Conservation (phyloP, 2,113 vertebrate genomes). For the Gambusia affinis region DNA sequence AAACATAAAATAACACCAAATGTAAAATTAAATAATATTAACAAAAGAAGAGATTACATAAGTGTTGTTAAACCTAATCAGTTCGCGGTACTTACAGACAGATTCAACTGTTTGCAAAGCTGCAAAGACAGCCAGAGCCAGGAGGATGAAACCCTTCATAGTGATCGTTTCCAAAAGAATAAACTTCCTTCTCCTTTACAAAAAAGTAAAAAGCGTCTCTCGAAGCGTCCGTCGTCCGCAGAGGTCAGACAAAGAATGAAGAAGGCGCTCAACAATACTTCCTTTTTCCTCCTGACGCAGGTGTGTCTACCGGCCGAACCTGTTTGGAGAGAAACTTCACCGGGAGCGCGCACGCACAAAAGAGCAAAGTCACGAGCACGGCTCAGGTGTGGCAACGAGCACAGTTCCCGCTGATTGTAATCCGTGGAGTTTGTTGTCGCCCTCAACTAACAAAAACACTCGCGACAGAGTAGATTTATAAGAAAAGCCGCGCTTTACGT, state of each 20-base stretch:
- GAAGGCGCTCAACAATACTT: background rate
- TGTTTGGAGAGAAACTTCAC: slow-evolving; percentile 52
- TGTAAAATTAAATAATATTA: background rate
- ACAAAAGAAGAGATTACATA: background rate
- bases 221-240: slow-evolving; percentile 14
- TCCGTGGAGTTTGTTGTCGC: background rate
- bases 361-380: slow-evolving; percentile 8
- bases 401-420: no score
- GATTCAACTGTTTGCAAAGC: background rate
- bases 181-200: no score
- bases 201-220: no score
- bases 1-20: background rate
- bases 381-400: background rate
- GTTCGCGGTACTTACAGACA: background rate
- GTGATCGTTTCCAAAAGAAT: background rate
- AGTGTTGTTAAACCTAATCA: background rate
- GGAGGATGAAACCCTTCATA: slow-evolving; percentile 56
- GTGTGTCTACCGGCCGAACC: slow-evolving; percentile 73
- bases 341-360: slow-evolving; percentile 19
- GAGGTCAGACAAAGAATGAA: slow-evolving; percentile 33
- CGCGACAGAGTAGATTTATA: slow-evolving; percentile 45
- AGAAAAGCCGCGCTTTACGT: slow-evolving; percentile 46
- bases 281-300: slow-evolving; percentile 42
- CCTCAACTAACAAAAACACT: background rate
- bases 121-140: background rate